These are phyloP conservation scores for Thalpophila matura DNA, from an alignment of 2,888 invertebrate species.

Conservation along the genomic window DNA sequence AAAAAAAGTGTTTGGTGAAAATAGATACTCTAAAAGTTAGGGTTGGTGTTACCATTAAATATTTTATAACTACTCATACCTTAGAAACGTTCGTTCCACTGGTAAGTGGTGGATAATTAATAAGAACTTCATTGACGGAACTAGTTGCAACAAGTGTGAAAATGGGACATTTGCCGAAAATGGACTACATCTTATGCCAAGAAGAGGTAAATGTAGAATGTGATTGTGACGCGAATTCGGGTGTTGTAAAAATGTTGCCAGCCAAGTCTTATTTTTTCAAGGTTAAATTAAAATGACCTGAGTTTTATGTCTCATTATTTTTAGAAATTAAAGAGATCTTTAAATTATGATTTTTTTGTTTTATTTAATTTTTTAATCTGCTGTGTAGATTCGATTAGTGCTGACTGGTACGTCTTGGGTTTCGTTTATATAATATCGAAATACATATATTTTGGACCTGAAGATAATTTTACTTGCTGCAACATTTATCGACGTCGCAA, in stretches of 20 bases:
- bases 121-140: neutral
- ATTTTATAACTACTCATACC: no score
- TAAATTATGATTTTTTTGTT: neutral
- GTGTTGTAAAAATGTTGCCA: neutral
- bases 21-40: no score
- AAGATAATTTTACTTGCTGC: no score
- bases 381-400: no score
- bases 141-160: slow-evolving; percentile 13
- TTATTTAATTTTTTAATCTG: no score
- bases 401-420: no score
- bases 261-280: neutral
- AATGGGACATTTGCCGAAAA: slow-evolving; percentile 15
- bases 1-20: neutral
- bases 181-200: neutral
- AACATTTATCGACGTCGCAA: no score
- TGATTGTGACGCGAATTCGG: neutral
- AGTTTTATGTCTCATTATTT: neutral
- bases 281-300: neutral
- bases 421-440: no score
- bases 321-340: neutral
- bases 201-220: slow-evolving; percentile 36
- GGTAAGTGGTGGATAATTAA: neutral
- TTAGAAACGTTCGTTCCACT: neutral
- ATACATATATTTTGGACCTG: no score
- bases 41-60: no score